phyloP scores from a whole-genome alignment of 2,797 vertebrate species.

The Enoplosus armatus region DNA sequence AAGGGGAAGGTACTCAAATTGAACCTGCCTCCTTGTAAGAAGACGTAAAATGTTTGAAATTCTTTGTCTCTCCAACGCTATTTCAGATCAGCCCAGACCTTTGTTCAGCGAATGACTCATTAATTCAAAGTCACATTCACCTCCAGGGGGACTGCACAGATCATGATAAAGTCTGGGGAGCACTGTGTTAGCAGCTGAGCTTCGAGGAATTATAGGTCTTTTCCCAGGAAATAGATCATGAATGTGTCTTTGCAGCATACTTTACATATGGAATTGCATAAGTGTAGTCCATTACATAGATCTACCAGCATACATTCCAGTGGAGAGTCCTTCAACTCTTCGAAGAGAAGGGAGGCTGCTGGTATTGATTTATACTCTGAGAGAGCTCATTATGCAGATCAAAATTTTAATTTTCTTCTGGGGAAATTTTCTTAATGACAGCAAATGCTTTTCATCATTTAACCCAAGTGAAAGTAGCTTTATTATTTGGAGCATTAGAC shows the following conservation, averaged over 20 bases:
- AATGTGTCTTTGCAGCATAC: slow-evolving; percentile 4
- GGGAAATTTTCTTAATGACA: neutral
- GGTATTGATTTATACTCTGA: slow-evolving; percentile 10
- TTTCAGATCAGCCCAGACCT: slow-evolving; percentile 34
- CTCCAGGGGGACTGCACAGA: slow-evolving; percentile 16
- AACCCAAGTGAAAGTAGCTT: neutral
- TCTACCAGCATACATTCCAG: neutral
- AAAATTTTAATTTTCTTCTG: neutral
- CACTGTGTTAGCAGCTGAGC: slow-evolving; percentile 1
- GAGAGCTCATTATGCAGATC: slow-evolving; percentile 20
- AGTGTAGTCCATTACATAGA: neutral
- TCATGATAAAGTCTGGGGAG: slow-evolving; percentile 17
- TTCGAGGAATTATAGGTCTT: slow-evolving; percentile 11
- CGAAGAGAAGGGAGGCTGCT: neutral
- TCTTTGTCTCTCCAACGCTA: neutral
- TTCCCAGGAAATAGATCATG: slow-evolving; percentile 22
- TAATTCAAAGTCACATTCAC: slow-evolving; percentile 65
- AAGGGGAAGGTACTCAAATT: neutral
- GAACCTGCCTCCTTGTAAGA: neutral
- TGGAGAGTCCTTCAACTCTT: neutral
- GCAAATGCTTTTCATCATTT: neutral
- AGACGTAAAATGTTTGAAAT: neutral
- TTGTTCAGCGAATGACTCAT: slow-evolving; percentile 46
- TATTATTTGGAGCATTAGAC: slow-evolving; percentile 1
- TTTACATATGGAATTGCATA: slow-evolving; percentile 11